These are phyloP conservation scores for Drosophila stalkeri DNA, from an alignment of 2,888 invertebrate species.

Conservation along the genomic window DNA sequence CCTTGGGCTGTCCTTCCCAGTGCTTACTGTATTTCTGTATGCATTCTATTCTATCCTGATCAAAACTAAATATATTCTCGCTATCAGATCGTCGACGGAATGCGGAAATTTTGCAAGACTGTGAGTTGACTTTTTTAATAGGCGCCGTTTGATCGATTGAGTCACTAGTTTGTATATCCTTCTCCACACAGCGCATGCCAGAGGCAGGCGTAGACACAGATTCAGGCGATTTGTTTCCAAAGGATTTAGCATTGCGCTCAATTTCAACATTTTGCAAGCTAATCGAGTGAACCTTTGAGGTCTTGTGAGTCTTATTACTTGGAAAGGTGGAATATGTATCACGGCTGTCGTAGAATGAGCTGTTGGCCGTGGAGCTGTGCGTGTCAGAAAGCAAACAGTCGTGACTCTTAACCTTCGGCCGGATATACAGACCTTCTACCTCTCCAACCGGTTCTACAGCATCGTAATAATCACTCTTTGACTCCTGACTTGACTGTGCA, in stretches of 20 bases:
- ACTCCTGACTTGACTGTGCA: constrained; percentile 89
- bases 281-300: constrained; percentile 88
- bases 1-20: constrained; percentile 83
- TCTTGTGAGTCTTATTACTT: constrained; percentile 87
- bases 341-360: constrained; percentile 87
- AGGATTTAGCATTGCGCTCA: constrained; percentile 86
- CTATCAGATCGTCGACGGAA: constrained; percentile 89
- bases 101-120: constrained; percentile 83
- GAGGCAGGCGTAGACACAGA: constrained; percentile 74
- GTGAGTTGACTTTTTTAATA: constrained; percentile 75
- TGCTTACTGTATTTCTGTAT: constrained; percentile 87
- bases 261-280: constrained; percentile 90
- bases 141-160: constrained; percentile 81
- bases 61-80: constrained; percentile 90
- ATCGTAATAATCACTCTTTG: constrained; percentile 90
- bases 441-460: constrained; percentile 85
- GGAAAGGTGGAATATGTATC: constrained; percentile 88
- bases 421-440: constrained; percentile 60
- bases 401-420: constrained; percentile 87
- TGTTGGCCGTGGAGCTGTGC: constrained; percentile 83
- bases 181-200: constrained; percentile 80
- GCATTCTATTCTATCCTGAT: constrained; percentile 91
- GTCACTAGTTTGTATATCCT: constrained; percentile 83
- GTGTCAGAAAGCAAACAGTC: constrained; percentile 87
- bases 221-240: constrained; percentile 83